Percentiles rank a stretch among this genome's conserved stretches.
phyloP scores from a whole-genome alignment of 2,888 invertebrate genomes.

The Pyrrhia umbra region DNA sequence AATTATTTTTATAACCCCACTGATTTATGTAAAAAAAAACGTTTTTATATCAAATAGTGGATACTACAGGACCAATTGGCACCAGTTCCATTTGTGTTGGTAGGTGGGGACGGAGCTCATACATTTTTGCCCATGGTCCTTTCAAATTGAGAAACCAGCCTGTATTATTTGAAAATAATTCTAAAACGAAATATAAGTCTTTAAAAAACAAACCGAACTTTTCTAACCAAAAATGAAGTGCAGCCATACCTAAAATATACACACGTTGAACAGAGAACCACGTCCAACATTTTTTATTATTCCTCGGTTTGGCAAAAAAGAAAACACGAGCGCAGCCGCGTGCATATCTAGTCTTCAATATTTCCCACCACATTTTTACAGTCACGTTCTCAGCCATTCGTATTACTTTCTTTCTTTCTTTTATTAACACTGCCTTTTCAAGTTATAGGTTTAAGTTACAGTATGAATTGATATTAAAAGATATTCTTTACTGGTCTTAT shows the following conservation, averaged over 20 bases:
- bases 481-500: constrained; percentile 22
- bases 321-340: background rate
- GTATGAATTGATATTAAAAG: constrained; percentile 45
- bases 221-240: background rate
- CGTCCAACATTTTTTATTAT: background rate
- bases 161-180: no score
- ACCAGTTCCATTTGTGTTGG: no score
- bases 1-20: no score
- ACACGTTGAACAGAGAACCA: background rate
- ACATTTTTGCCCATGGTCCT: no score
- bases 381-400: background rate
- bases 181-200: background rate
- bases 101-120: no score
- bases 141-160: no score
- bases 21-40: no score
- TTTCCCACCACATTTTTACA: constrained; percentile 17
- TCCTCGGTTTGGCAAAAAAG: background rate
- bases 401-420: constrained; percentile 1
- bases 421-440: constrained; percentile 13
- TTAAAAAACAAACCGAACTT: background rate
- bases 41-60: no score
- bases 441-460: constrained; percentile 36
- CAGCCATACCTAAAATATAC: background rate
- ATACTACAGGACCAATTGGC: no score
- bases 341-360: background rate